Percentiles rank a stretch among this genome's conserved stretches.
phyloP scores from a whole-genome alignment of 2,888 invertebrate species.

The Daptonema setosum region DNA sequence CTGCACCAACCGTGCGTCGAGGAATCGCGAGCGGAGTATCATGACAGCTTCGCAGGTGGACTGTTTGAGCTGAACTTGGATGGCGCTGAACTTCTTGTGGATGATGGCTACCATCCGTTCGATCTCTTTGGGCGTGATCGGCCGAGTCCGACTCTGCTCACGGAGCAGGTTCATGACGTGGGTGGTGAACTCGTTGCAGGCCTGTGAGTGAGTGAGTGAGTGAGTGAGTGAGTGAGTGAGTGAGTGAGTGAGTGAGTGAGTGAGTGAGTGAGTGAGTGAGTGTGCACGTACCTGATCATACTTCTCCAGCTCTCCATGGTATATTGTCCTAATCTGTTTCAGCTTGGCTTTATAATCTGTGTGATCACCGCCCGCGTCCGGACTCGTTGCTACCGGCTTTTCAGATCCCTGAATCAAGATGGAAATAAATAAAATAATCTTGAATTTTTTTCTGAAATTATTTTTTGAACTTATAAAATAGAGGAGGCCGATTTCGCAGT shows the following conservation, averaged over 20 bases:
- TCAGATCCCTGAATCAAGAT: too few relatives aligned
- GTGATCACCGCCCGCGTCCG: slow-evolving; percentile 46
- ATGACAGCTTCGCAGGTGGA: slow-evolving; percentile 98
- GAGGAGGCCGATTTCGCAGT: too few relatives aligned
- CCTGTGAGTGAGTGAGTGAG: too few relatives aligned
- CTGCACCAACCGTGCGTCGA: slow-evolving; percentile 44
- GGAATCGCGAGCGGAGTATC: slow-evolving; percentile 65
- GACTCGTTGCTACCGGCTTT: slow-evolving; percentile 40
- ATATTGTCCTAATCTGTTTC: slow-evolving; percentile 91
- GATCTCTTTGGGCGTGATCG: slow-evolving; percentile 92
- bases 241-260: background rate
- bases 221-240: background rate
- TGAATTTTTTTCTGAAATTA: too few relatives aligned
- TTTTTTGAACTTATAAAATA: too few relatives aligned
- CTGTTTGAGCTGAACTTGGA: slow-evolving; percentile 69
- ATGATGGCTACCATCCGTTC: slow-evolving; percentile 97
- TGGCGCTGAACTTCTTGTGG: slow-evolving; percentile 56
- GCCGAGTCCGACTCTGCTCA: slow-evolving; percentile 65
- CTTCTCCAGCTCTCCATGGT: slow-evolving; percentile 95
- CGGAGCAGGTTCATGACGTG: slow-evolving; percentile 60
- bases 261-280: background rate
- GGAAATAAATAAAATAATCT: too few relatives aligned
- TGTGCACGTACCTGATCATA: slow-evolving; percentile 58
- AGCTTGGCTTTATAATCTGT: slow-evolving; percentile 96
- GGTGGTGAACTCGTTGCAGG: slow-evolving; percentile 99